phyloP scores from a whole-genome alignment of 2,888 invertebrate genomes.

The Cosmia trapezina region DNA sequence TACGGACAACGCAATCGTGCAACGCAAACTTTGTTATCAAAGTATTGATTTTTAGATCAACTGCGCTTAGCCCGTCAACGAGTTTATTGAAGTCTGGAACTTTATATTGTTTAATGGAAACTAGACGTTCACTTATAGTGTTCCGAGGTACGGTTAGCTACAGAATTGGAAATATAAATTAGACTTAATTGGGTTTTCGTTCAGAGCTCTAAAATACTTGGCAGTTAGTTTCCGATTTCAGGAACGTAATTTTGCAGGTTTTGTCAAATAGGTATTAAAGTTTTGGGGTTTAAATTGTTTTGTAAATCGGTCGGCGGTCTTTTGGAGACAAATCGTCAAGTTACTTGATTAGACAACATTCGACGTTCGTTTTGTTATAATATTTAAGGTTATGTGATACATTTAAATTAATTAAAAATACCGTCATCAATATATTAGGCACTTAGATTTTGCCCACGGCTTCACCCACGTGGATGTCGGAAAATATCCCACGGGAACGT shows the following conservation, averaged over 20 bases:
- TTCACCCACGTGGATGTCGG: no score
- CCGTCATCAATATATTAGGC: not conserved
- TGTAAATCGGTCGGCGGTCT: conserved; percentile 3
- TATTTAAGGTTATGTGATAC: no score
- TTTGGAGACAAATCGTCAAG: not conserved
- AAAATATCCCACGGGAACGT: no score
- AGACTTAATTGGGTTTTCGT: conserved; percentile 47
- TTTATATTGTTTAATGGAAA: conserved; percentile 60
- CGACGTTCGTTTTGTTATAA: not conserved
- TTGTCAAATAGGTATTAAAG: conserved; percentile 21
- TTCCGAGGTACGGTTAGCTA: conserved; percentile 32
- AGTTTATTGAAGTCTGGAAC: conserved; percentile 61
- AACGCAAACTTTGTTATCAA: conserved; percentile 67
- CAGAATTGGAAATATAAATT: conserved; percentile 58
- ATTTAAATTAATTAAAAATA: not conserved
- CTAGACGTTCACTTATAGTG: conserved; percentile 42
- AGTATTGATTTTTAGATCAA: conserved; percentile 68
- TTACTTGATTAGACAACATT: not conserved
- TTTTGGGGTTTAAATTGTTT: conserved; percentile 32
- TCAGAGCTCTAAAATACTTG: conserved; percentile 41
- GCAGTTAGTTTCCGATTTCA: conserved; percentile 43
- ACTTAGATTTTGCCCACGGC: no score
- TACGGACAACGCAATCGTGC: conserved; percentile 66
- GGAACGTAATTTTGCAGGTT: conserved; percentile 23
- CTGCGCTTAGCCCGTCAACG: conserved; percentile 61